Conservation (phyloP, 2,888 invertebrate species). For the Aspidiotus destructor region DNA sequence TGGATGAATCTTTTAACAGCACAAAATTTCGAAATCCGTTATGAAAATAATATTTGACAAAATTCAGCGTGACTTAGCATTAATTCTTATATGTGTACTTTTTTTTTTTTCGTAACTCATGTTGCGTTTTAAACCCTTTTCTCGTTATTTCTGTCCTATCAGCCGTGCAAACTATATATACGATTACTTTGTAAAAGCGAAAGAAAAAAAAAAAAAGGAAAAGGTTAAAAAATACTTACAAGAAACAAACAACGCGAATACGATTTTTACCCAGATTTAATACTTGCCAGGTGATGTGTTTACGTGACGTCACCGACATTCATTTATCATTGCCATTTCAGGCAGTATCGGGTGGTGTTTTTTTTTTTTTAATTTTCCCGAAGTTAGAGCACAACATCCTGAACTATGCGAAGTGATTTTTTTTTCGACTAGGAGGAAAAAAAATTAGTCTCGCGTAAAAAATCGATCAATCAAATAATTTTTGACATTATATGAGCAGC, state of each 20-base stretch:
- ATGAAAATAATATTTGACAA: conserved; percentile 21
- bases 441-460: conserved; percentile 32
- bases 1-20: neutral
- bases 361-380: conserved; percentile 22
- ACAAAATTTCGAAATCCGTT: conserved; percentile 22
- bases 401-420: conserved; percentile 31
- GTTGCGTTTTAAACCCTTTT: conserved; percentile 21
- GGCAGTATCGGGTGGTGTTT: conserved; percentile 13
- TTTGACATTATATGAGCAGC: conserved; percentile 30
- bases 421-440: conserved; percentile 16
- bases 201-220: neutral
- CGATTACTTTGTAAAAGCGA: neutral
- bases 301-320: conserved; percentile 30
- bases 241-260: conserved; percentile 15
- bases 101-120: conserved; percentile 20
- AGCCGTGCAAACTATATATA: neutral
- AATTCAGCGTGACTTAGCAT: conserved; percentile 28
- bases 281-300: conserved; percentile 31
- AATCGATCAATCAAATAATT: conserved; percentile 31
- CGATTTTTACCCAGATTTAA: conserved; percentile 31
- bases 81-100: conserved; percentile 18
- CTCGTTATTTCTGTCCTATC: conserved; percentile 13
- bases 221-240: conserved; percentile 17
- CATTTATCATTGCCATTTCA: conserved; percentile 26
- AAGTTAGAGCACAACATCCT: conserved; percentile 27